A percentile compares a stretch with the other conserved stretches of the same genome.
phyloP scores from a whole-genome alignment of 1,140 invertebrate genomes.

The Lepidostoma basale region DNA sequence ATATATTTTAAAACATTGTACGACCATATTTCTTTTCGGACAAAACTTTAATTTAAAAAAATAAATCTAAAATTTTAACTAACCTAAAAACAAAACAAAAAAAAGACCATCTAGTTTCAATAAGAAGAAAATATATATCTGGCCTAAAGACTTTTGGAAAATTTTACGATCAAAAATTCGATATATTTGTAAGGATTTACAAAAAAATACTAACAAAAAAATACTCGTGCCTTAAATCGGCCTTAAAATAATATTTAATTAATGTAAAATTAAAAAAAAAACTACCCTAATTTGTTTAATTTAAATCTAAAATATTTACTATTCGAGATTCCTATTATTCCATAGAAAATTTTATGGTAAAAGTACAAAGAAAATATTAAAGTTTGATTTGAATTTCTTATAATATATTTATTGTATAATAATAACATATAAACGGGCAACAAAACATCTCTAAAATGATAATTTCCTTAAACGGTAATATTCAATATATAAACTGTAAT shows the following conservation, averaged over 20 bases:
- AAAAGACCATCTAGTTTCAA: conserved; percentile 42
- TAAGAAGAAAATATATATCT: conserved; percentile 37
- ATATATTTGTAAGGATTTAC: conserved; percentile 22
- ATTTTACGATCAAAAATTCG: conserved; percentile 20
- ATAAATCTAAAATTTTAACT: conserved; percentile 30
- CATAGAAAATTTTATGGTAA: conserved; percentile 28
- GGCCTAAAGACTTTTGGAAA: conserved; percentile 41
- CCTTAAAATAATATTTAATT: conserved; percentile 48
- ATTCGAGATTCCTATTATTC: conserved; percentile 28
- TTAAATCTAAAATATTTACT: conserved; percentile 24
- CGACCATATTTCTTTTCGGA: conserved; percentile 33
- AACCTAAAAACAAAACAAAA: conserved; percentile 38
- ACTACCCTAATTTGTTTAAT: conserved; percentile 22
- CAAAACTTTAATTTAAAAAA: conserved; percentile 38
- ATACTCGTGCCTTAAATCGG: conserved; percentile 46
- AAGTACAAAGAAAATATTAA: conserved; percentile 23
- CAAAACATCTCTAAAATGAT: conserved; percentile 6
- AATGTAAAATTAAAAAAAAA: conserved; percentile 37
- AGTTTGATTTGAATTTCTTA: neutral
- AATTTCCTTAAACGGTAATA: too few species aligned
- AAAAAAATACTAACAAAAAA: conserved; percentile 37
- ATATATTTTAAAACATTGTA: conserved; percentile 40
- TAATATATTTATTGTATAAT: conserved; percentile 2
- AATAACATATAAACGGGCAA: conserved; percentile 21
- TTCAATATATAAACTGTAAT: too few species aligned